Evolutionary conservation across 1,140 invertebrate species (phyloP).

Genomic region (Maconellicoccus hirsutus): DNA sequence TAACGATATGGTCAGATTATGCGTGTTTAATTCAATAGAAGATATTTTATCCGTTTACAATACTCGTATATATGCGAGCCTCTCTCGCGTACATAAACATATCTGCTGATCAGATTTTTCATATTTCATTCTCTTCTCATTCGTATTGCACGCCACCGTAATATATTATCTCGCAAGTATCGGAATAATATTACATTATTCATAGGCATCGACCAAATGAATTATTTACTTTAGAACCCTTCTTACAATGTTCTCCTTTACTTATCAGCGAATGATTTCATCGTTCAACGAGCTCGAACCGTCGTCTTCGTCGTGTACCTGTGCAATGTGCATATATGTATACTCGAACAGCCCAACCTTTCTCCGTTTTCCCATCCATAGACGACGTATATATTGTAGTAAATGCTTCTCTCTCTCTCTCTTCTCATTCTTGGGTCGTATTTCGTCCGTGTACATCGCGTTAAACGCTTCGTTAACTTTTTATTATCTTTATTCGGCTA

Average conservation of each 20-base stretch:
- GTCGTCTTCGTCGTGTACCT: not conserved
- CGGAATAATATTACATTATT: conserved; percentile 10
- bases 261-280: not conserved
- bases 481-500: conserved; percentile 10
- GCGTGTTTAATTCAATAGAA: not conserved
- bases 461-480: conserved; percentile 4
- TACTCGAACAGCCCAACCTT: not conserved
- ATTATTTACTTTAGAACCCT: not conserved
- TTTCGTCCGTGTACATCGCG: not conserved
- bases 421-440: no score
- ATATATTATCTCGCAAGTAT: no score
- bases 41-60: not conserved
- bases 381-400: no score
- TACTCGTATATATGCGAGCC: not conserved
- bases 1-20: not conserved
- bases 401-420: no score
- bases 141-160: no score
- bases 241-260: no score
- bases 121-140: not conserved
- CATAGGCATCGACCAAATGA: not conserved
- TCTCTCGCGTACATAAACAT: not conserved
- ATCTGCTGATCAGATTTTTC: not conserved
- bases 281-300: not conserved
- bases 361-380: not conserved
- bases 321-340: not conserved